Percentiles rank a stretch among this genome's conserved stretches.
Evolutionary conservation across 1,140 invertebrate species (phyloP).

Genomic region (Brachionus asplanchnoidis): DNA sequence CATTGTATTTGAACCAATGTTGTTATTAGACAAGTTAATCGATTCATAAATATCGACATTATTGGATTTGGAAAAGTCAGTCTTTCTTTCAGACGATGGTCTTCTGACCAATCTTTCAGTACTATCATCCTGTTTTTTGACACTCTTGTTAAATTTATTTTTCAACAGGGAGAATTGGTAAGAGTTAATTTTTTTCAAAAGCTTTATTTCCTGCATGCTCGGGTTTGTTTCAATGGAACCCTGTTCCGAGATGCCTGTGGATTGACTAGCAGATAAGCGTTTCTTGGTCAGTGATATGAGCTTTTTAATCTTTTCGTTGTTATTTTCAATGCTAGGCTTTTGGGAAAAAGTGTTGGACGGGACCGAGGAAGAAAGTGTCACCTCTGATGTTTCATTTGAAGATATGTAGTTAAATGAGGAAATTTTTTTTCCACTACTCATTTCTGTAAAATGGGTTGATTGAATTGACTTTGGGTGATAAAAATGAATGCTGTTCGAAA

Average conservation of each 20-base stretch:
- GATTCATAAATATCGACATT: conserved; percentile 38
- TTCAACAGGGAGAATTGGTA: not conserved
- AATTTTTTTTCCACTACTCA: conserved; percentile 13
- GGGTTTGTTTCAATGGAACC: not conserved
- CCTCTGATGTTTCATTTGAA: conserved; percentile 3
- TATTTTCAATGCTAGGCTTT: not conserved
- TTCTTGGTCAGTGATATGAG: not conserved
- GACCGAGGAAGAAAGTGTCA: not conserved
- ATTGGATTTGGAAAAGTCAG: not conserved
- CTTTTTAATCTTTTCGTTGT: not conserved
- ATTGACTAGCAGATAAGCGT: not conserved
- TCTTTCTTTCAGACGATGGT: not conserved
- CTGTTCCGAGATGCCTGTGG: not conserved
- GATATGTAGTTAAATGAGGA: not conserved
- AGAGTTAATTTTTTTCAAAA: conserved; percentile 22
- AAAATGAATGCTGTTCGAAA: conserved; percentile 38
- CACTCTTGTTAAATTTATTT: conserved; percentile 18
- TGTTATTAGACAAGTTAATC: not conserved
- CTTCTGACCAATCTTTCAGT: not conserved
- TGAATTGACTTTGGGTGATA: conserved; percentile 38
- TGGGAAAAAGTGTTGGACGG: not conserved
- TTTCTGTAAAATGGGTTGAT: conserved; percentile 3
- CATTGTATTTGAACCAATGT: not conserved
- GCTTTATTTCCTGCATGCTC: not conserved
- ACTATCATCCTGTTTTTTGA: not conserved